Percentiles rank a stretch among this genome's conserved stretches.
Conservation (phyloP, 2,888 invertebrate genomes). For the Imbricaverruca yamaguchii region DNA sequence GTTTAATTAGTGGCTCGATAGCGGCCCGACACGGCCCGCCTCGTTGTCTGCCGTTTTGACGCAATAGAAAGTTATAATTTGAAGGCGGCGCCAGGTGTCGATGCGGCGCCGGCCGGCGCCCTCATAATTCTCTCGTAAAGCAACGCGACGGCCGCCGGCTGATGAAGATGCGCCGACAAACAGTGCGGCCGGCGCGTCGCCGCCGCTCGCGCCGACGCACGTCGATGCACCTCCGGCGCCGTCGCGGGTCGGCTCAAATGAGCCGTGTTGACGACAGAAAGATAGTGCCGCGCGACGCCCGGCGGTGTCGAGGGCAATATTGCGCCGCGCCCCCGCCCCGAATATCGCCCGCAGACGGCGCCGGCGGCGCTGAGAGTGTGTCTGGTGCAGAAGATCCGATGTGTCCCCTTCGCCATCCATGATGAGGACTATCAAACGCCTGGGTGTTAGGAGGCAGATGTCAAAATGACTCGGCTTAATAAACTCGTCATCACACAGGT, state of each 20-base stretch:
- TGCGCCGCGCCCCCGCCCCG: no score
- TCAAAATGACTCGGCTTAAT: no score
- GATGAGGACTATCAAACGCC: no score
- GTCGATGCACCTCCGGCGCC: no score
- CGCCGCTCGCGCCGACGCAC: no score
- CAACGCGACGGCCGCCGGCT: neutral
- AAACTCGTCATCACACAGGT: no score
- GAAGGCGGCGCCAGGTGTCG: neutral
- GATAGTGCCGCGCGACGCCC: neutral
- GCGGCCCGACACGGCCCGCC: neutral
- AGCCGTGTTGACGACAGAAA: neutral
- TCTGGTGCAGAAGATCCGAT: no score
- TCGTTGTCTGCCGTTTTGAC: constrained; percentile 17
- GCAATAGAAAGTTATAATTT: constrained; percentile 19
- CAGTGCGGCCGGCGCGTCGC: neutral
- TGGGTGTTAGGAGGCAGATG: no score
- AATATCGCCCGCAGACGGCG: no score
- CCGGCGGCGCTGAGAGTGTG: no score
- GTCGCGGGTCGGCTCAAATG: neutral
- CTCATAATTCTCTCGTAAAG: constrained; percentile 17
- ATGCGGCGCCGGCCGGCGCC: neutral
- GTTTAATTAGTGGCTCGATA: constrained; percentile 7
- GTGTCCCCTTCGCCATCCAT: no score
- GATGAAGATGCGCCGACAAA: neutral
- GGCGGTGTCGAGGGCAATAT: no score